A percentile compares a stretch with the other conserved stretches of the same genome.
Conservation (phyloP, 30 jellyfish, hydroid and myxozoan genomes). For the Aurelia aurita region DNA sequence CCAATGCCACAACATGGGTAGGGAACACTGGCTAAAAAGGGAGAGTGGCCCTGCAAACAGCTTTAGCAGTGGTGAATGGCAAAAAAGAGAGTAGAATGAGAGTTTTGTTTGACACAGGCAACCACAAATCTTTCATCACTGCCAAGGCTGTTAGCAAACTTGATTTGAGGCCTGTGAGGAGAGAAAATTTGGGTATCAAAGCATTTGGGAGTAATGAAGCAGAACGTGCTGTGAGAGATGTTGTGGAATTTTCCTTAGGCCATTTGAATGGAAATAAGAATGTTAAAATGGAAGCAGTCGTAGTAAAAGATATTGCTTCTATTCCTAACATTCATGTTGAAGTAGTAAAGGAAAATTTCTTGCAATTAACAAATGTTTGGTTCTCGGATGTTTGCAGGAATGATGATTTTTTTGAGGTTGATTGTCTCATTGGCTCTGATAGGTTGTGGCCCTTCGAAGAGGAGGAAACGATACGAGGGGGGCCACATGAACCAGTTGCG, state of each 20-base stretch:
- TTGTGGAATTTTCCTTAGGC: conserved; percentile 31
- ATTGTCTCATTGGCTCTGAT: conserved; percentile 41
- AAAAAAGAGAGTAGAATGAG: conserved; percentile 61
- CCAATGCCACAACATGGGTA: conserved; percentile 31
- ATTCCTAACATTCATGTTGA: conserved; percentile 21
- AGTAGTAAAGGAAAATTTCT: conserved; percentile 10
- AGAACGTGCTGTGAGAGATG: conserved; percentile 48
- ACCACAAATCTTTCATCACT: conserved; percentile 64
- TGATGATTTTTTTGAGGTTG: conserved; percentile 31
- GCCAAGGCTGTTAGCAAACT: conserved; percentile 69
- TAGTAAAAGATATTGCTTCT: conserved; percentile 24
- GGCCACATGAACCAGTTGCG: conserved; percentile 52
- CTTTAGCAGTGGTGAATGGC: conserved; percentile 65
- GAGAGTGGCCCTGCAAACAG: conserved; percentile 77
- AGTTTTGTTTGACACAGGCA: conserved; percentile 63
- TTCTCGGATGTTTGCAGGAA: conserved; percentile 27
- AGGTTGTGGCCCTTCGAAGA: conserved; percentile 28
- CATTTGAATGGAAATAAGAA: not conserved
- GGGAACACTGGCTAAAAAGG: conserved; percentile 61
- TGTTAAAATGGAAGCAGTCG: conserved; percentile 31
- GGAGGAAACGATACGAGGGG: conserved; percentile 33
- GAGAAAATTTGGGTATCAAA: conserved; percentile 22
- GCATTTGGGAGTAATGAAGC: conserved; percentile 66
- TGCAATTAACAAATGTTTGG: conserved; percentile 19
- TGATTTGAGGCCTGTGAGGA: conserved; percentile 69